Percentiles rank a stretch among this genome's conserved stretches.
Evolutionary conservation across 2,113 vertebrate genomes (phyloP).

Genomic region (Ondatra zibethicus): DNA sequence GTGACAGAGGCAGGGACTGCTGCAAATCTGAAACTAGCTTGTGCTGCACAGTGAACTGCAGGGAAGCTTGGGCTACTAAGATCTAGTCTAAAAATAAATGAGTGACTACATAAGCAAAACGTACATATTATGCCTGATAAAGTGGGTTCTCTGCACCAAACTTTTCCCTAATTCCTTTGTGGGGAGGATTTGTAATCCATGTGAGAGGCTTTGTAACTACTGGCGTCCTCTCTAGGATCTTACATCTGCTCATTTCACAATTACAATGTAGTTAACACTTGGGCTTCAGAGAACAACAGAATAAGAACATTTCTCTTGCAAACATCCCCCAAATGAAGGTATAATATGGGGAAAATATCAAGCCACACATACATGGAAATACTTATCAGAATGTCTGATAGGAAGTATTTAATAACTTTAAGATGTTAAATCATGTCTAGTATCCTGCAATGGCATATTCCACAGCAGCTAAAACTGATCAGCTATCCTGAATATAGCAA

Average conservation of each 20-base stretch:
- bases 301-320: not conserved
- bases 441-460: not conserved
- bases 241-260: not conserved
- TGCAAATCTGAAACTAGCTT: too few relatives aligned
- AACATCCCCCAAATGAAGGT: not conserved
- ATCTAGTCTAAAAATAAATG: not conserved
- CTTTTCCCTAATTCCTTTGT: not conserved
- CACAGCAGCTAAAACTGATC: not conserved
- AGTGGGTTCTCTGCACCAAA: not conserved
- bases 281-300: not conserved
- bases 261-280: not conserved
- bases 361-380: not conserved
- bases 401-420: conserved; percentile 28
- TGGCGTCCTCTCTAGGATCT: not conserved
- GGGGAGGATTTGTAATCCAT: not conserved
- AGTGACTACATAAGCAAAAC: not conserved
- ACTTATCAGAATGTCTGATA: not conserved
- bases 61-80: not conserved
- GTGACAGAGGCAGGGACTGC: not conserved
- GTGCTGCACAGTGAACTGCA: not conserved
- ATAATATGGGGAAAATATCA: not conserved
- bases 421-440: not conserved
- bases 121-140: not conserved
- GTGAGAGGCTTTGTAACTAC: not conserved
- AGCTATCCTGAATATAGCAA: not conserved